These are phyloP conservation scores for Oreotragus oreotragus DNA, from an alignment of 2,113 vertebrate species.

Conservation along the genomic window DNA sequence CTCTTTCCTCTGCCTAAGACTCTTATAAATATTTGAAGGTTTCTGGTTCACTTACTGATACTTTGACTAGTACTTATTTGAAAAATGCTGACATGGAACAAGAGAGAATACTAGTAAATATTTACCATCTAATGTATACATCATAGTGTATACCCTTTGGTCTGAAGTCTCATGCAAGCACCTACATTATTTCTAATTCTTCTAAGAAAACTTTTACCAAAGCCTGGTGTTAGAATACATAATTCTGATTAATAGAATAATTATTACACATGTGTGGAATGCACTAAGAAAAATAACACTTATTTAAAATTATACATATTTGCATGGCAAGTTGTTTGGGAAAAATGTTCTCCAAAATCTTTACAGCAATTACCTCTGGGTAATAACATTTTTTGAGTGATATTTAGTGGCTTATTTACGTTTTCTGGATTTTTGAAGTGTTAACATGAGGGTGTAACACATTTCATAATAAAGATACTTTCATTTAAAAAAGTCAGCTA, in stretches of 20 bases:
- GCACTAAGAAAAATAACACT: background rate
- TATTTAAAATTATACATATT: background rate
- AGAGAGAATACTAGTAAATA: background rate
- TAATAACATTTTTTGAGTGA: background rate
- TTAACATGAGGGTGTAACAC: background rate
- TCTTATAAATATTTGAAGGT: background rate
- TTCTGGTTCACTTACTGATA: background rate
- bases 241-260: background rate
- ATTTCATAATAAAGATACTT: background rate
- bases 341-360: background rate
- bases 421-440: conserved; percentile 3
- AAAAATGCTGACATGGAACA: background rate
- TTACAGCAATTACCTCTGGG: background rate
- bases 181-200: background rate
- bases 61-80: background rate
- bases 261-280: background rate
- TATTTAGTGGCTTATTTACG: background rate
- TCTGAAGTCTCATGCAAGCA: background rate
- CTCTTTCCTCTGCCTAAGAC: background rate
- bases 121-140: background rate
- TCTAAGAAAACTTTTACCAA: background rate
- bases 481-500: background rate
- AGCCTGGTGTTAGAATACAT: background rate
- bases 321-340: background rate
- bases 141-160: background rate